Percentiles rank a stretch among this genome's conserved stretches.
Evolutionary conservation across 53 echinoderm and acorn worm species (phyloP).

Genomic region (Pentamera pediparva): DNA sequence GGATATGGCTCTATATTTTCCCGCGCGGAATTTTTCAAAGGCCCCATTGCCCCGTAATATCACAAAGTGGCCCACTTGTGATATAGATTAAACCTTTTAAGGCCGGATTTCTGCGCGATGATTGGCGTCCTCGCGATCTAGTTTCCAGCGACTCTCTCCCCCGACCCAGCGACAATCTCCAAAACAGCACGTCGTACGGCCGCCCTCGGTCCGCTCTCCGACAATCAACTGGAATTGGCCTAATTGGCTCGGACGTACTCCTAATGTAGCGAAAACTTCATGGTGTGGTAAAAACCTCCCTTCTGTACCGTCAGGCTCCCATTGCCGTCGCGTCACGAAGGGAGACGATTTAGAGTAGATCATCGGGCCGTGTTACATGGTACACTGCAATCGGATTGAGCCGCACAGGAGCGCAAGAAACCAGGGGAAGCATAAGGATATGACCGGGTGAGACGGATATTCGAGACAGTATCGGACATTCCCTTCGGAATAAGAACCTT

Average conservation of each 20-base stretch:
- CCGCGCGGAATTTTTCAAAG: too few relatives aligned
- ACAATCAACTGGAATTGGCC: too few relatives aligned
- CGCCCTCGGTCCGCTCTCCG: too few relatives aligned
- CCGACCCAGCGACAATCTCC: too few relatives aligned
- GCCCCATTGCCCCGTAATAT: too few relatives aligned
- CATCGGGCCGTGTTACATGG: conserved; percentile 24
- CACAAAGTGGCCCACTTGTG: too few relatives aligned
- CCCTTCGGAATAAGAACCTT: conserved; percentile 34
- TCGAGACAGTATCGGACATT: conserved; percentile 16
- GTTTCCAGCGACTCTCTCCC: too few relatives aligned
- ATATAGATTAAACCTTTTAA: too few relatives aligned
- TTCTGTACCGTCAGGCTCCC: conserved; percentile 22
- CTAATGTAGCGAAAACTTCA: conserved; percentile 33
- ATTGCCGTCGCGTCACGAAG: conserved; percentile 26
- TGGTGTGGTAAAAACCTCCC: conserved; percentile 32
- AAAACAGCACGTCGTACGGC: too few relatives aligned
- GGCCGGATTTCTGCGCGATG: too few relatives aligned
- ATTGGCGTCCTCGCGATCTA: too few relatives aligned
- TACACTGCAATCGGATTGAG: conserved; percentile 31
- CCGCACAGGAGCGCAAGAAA: conserved; percentile 23
- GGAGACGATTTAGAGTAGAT: conserved; percentile 22
- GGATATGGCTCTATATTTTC: too few relatives aligned
- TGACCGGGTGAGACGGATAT: conserved; percentile 14
- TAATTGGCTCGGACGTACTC: conserved; percentile 10
- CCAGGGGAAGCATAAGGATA: neutral